phyloP scores from a whole-genome alignment of 2,888 invertebrate species.

The Noctua fimbriata region DNA sequence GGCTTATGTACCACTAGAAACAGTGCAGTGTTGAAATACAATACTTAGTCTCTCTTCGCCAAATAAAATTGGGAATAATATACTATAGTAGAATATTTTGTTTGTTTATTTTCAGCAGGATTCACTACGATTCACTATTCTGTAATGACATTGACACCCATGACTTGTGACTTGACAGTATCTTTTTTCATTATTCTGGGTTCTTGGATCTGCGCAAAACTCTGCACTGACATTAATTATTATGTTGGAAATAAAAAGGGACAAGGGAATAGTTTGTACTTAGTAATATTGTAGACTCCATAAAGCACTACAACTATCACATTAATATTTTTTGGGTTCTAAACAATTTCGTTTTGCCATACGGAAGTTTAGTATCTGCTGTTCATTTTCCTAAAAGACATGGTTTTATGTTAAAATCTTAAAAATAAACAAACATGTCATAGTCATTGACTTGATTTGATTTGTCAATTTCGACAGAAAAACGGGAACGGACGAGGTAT shows the following conservation, averaged over 20 bases:
- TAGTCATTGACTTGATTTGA: constrained; percentile 41
- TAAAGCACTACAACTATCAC: not conserved
- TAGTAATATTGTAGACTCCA: too few species aligned
- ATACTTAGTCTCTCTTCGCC: not conserved
- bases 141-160: not conserved
- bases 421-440: constrained; percentile 34
- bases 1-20: constrained; percentile 25
- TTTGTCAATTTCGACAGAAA: constrained; percentile 67
- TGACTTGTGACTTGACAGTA: not conserved
- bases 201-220: not conserved
- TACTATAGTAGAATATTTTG: not conserved
- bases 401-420: not conserved
- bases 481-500: constrained; percentile 68
- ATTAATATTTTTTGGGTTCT: not conserved
- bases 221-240: not conserved
- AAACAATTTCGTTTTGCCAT: not conserved
- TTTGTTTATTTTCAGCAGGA: not conserved
- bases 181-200: not conserved
- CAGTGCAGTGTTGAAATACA: not conserved
- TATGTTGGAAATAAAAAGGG: not conserved
- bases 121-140: not conserved
- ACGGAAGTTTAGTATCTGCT: not conserved
- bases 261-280: not conserved
- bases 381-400: constrained; percentile 22
- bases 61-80: not conserved